Evolutionary conservation across 2,888 invertebrate species (phyloP), one percentile per base, ranked within the genome.

Genomic region (Eumerus sabulonum): DNA sequence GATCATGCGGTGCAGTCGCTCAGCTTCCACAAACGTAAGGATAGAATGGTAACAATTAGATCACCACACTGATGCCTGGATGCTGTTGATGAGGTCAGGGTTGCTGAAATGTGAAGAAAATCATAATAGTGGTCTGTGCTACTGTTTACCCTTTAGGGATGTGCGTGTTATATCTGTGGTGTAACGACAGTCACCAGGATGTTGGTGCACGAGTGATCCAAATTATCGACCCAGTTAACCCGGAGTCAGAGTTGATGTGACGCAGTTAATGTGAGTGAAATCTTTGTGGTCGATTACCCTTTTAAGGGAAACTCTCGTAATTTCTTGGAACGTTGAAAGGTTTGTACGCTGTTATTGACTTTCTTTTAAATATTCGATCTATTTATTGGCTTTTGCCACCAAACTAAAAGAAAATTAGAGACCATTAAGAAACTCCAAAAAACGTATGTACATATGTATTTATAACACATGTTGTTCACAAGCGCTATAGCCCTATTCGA

Each of bases 1-100:
- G 87, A 87, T 88, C 87, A 88, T 85, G 86, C 86, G 83, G 85
- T 84, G 84, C 84, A 83, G 48, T 82, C 76, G 70, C 82, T 70
- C 76, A 82, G 83, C 82, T 82, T 82, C 82, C 40, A 54, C 27
- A 56, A 17, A 62, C 45, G 54, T 36, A 62, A 53, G 48, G 44
- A 36, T 16, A 18, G 14, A 18, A 9, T 16, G 38, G 13, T 40
- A 40, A 73, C 73, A 77, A 73, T 77, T 77, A 77, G 77, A 77
- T 77, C 77, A 77, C 47, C 77, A 77, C 47, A 40, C 40, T 64
- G 27, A 27, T 27, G 27, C 27, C 27, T 66, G 76, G n/a, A 64
- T 60, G 74, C 48, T 62, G 74, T 57, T 66, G 45, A 62, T 77
- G 73, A 67, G 60, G 76, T 66, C 66, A 64, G 40, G n/a, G 45